Base-by-base conservation (phyloP, 2,797 vertebrate genomes). In the Microctenopoma steveboyesi region DNA sequence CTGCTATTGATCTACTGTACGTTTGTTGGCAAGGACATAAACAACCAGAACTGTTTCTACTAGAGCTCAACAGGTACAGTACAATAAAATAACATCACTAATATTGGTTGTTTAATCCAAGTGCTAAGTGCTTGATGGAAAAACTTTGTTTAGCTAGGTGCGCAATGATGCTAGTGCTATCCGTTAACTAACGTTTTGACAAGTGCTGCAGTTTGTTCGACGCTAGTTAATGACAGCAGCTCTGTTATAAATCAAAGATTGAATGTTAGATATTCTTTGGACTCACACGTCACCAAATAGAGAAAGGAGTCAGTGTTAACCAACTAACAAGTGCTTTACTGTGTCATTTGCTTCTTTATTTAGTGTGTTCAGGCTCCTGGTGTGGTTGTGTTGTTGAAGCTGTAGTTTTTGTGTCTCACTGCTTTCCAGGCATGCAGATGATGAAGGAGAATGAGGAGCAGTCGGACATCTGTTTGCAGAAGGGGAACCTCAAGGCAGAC, bases 401-500 rank as follows among this genome's bases (percentile, higher is more conserved):
- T 16, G 5, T 2, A 12, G 15, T 25, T 4, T 4, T 2, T 47
- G 46, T 51, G 22, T 28, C 1, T 48, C 0, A 1, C 42, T 51
- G 8, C 13, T 7, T 64, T 62, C 0, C 69, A 84, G 84, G 76
- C 79, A 72, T 43, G 72, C 62, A 67, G 65, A 71, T 22, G 58
- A 92, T 89, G 91, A 89, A 88, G 84, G 88, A 87, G 68, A 82
- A 52, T 1, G 86, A 91, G 64, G 81, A 84, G 51, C 77, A 81
- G 50, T 49, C 78, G 3, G 49, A 75, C 18, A 39, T 33, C 63
- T 30, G 33, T 47, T 16, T 63, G 66, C 46, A 55, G 53, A 63
- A 48, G 64, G 47, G 40, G 14, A 25, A 46, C 43, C 1, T 27
- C 48, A 49, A 58, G 1, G 55, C 10, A 7, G 69, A 85, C 4